Evolutionary conservation across 2,113 vertebrate genomes (phyloP).

Genomic region (Phalacrocorax carbo): DNA sequence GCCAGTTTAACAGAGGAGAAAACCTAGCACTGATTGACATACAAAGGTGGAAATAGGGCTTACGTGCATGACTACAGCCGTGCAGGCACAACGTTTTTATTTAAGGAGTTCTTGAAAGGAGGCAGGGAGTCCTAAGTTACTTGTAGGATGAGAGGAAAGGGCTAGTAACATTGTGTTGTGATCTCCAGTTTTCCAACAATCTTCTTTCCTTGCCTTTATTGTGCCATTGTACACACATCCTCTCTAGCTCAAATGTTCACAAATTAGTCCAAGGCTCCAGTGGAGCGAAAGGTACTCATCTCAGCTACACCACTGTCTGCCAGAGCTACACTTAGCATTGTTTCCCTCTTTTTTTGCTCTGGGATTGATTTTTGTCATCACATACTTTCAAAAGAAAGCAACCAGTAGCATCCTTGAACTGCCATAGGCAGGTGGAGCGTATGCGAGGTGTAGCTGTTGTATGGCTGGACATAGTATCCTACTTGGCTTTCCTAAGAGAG

Average conservation of each 20-base stretch:
- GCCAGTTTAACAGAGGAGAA: not conserved
- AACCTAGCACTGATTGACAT: not conserved
- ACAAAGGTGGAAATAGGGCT: not conserved
- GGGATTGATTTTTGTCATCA: not conserved
- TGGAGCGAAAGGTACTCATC: not conserved
- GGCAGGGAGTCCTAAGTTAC: not conserved
- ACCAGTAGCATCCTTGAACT: not conserved
- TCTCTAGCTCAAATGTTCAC: not conserved
- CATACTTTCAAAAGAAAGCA: not conserved
- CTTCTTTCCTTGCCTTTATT: not conserved
- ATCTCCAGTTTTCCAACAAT: not conserved
- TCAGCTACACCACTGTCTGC: not conserved
- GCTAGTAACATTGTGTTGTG: not conserved
- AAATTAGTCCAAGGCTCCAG: not conserved
- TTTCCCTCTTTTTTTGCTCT: not conserved
- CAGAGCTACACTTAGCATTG: not conserved
- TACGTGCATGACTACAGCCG: not conserved
- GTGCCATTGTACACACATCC: not conserved
- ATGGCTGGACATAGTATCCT: not conserved
- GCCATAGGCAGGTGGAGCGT: not conserved
- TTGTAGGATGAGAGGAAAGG: not conserved
- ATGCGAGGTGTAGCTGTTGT: not conserved
- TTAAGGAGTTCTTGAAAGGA: not conserved
- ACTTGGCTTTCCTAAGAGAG: not conserved
- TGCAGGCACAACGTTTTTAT: not conserved